These are phyloP conservation scores for Chauna torquata DNA, from an alignment of 2,113 vertebrate genomes.

Conservation along the genomic window DNA sequence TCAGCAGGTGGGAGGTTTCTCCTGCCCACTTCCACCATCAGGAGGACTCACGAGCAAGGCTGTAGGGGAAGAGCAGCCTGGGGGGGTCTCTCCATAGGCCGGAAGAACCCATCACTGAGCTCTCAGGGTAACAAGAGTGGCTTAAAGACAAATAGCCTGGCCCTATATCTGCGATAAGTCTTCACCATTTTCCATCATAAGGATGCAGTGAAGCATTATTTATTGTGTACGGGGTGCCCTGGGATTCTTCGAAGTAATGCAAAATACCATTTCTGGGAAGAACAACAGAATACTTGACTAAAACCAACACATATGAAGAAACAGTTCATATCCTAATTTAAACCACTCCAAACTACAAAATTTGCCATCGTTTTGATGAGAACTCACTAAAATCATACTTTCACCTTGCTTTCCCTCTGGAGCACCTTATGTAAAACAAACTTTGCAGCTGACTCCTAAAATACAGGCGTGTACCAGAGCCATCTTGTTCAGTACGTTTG, in stretches of 20 bases:
- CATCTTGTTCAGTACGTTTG: slow-evolving; percentile 54
- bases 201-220: not conserved
- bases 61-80: not conserved
- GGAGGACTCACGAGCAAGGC: not conserved
- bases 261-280: slow-evolving; percentile 4
- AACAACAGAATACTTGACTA: not conserved
- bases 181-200: not conserved
- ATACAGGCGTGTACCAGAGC: not conserved
- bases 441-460: slow-evolving; percentile 41
- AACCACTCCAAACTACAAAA: not conserved
- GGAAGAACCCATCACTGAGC: rapidly evolving
- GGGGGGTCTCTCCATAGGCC: not conserved
- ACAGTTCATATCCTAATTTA: not conserved
- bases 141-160: not conserved
- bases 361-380: not conserved
- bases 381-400: not conserved
- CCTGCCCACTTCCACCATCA: not conserved
- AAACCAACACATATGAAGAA: not conserved
- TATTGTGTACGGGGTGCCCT: not conserved
- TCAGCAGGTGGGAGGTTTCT: not conserved
- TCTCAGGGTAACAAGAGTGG: not conserved
- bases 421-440: not conserved
- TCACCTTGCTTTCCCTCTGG: slow-evolving; percentile 9
- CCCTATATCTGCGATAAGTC: not conserved
- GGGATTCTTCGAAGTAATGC: not conserved